These are phyloP conservation scores for Macrotis lagotis DNA, from an alignment of 2,113 vertebrate species.

Conservation along the genomic window DNA sequence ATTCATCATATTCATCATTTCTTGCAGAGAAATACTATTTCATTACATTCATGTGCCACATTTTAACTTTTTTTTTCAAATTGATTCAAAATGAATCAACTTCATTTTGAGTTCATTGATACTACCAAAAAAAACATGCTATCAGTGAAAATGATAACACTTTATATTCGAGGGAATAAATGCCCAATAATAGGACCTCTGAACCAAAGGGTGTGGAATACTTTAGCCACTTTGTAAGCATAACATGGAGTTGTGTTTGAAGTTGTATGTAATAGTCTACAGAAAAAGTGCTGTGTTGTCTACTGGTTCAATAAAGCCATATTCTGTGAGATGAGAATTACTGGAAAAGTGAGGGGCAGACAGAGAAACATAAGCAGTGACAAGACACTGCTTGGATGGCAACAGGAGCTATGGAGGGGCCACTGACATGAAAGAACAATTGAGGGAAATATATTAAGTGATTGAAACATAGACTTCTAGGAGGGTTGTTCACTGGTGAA, in stretches of 20 bases:
- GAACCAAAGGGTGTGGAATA: not conserved
- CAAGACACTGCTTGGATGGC: no score
- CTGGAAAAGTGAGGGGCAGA: no score
- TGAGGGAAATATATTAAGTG: no score
- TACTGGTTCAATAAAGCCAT: no score
- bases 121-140: not conserved
- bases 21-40: not conserved
- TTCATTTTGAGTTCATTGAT: not conserved
- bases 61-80: not conserved
- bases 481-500: no score
- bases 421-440: no score
- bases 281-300: not conserved
- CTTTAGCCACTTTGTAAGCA: not conserved
- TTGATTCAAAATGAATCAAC: not conserved
- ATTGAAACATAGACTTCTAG: no score
- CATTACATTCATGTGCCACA: not conserved
- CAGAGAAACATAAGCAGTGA: no score
- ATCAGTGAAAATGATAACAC: not conserved
- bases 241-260: not conserved
- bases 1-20: not conserved
- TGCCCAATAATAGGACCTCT: not conserved
- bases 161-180: not conserved
- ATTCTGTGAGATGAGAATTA: no score
- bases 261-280: not conserved
- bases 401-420: no score